Base-by-base conservation (phyloP, 2,113 vertebrate genomes). In the Hemibates koningsi region DNA sequence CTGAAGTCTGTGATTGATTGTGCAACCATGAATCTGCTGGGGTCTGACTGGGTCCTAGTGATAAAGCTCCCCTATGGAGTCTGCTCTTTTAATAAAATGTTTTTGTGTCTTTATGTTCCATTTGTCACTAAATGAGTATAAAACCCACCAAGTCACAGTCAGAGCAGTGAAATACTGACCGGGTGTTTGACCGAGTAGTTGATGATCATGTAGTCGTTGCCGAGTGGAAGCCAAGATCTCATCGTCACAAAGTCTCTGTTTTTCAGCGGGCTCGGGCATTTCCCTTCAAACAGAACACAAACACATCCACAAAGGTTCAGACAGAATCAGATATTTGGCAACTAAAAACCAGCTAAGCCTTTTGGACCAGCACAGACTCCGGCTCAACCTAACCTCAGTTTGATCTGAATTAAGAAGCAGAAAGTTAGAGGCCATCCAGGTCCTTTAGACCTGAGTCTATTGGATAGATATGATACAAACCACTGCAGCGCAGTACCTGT, bases 171-270 rank as follows among this genome's bases (percentile, higher is more conserved):
- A 36, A 32, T 7, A 83, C 87, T 89, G 24, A 95, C 95, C 68
- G 93, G 88, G 78, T 95, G 95, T 93, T 95, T 95, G 92, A 98
- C 97, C 1, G 97, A 98, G 96, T 98, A 98, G 96, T 98, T 98
- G 95, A 98, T 97, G 93, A 98, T 99, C 94, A 98, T 95, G 95
- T 97, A 98, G 95, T 98, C 96, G 0, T 92, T 96, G 84, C 96
- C 98, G 2, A 99, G 96, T 41, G 97, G 97, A 86, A 98, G 96
- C 98, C 97, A 97, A 38, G 97, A 98, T 34, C 97, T 96, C 96
- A 97, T 95, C 6, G 97, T 97, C 80, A 99, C 97, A 73, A 98
- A 99, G 94, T 97, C 97, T 83, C 97, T 94, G 96, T 98, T 99
- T 97, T 98, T 97, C 86, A 97, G 78, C 4, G 97, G 97, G 17